Base-by-base conservation (phyloP, 2,113 vertebrate genomes). In the Colius striatus region DNA sequence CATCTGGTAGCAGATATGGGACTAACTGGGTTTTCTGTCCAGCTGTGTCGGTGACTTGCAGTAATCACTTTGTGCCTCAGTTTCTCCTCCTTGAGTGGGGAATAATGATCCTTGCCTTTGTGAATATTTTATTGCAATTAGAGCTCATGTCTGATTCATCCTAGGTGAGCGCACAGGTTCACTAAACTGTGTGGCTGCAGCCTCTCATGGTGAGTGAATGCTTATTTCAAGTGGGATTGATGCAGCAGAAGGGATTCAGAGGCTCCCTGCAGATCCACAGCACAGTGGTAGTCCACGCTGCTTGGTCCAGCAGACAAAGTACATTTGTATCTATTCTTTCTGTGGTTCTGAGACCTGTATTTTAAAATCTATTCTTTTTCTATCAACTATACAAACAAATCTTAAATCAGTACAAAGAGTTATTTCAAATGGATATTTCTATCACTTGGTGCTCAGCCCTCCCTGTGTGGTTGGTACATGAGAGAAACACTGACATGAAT, bases 61-160 rank as follows among this genome's bases (percentile, higher is more conserved):
- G 85, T 78, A 92, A 94, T 94, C 93, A 96, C 96, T 94, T 93
- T 92, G 88, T 97, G 95, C 95, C 95, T 96, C 92, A 72, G 47
- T 87, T 97, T 96, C 65, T 88, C 70, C 90, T 89, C 80, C 26
- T 10, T 75, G 86, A 84, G 84, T 61, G 83, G 76, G 47, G 92
- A 90, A 70, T 81, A 93, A 94, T 72, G 80, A 94, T 87, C 83
- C 88, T 96, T 97, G 90, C 90, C 92, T 94, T 96, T 85, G 32
- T 75, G 80, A 93, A 87, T 86, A 92, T 82, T 82, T 89, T 87
- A 72, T 87, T 87, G 74, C 61, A 92, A 43, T 79, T 94, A 95
- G 96, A 89, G 89, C 87, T 95, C 27, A 6, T 9, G 45, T 91
- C 62, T 79, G 89, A 82, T 81, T 92, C 47, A 54, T 65, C 77